phyloP scores from a whole-genome alignment of 2,113 vertebrate species.

The Albula goreensis region DNA sequence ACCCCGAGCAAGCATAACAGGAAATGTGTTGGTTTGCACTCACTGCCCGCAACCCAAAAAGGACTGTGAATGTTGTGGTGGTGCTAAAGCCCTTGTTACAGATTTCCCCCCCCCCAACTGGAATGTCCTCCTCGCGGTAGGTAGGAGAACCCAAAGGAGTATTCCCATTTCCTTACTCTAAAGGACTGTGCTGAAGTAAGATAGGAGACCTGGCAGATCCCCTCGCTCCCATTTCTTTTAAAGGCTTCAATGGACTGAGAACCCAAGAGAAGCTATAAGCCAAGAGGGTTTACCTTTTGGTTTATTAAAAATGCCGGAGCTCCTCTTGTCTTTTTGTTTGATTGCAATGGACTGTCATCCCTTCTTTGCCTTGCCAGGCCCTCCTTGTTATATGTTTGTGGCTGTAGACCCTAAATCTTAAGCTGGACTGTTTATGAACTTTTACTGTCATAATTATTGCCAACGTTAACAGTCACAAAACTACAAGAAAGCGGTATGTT shows the following conservation, averaged over 20 bases:
- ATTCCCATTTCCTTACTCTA: slow-evolving; percentile 72
- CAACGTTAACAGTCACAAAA: slow-evolving; percentile 90
- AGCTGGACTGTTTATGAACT: slow-evolving; percentile 95
- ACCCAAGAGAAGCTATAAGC: slow-evolving; percentile 80
- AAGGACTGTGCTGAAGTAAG: slow-evolving; percentile 79
- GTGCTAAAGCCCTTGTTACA: slow-evolving; percentile 76
- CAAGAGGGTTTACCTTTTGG: slow-evolving; percentile 73
- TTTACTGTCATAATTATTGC: slow-evolving; percentile 90
- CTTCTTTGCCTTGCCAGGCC: slow-evolving; percentile 85
- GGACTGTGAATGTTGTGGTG: slow-evolving; percentile 77
- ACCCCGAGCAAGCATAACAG: slow-evolving; percentile 66
- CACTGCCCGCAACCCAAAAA: slow-evolving; percentile 55
- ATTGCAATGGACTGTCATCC: slow-evolving; percentile 54
- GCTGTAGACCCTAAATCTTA: slow-evolving; percentile 86
- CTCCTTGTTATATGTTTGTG: slow-evolving; percentile 83
- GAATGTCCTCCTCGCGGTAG: slow-evolving; percentile 79
- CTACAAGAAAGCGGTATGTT: slow-evolving; percentile 96
- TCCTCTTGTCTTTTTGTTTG: slow-evolving; percentile 30
- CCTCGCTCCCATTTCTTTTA: slow-evolving; percentile 72
- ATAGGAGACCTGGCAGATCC: slow-evolving; percentile 82
- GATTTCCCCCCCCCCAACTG: slow-evolving; percentile 71
- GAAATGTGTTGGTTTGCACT: slow-evolving; percentile 71
- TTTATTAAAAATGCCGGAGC: slow-evolving; percentile 31
- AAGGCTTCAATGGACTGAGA: slow-evolving; percentile 86
- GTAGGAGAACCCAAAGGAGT: slow-evolving; percentile 79